These are phyloP conservation scores for Danio tinwini DNA, from an alignment of 2,797 vertebrate genomes.

Conservation along the genomic window DNA sequence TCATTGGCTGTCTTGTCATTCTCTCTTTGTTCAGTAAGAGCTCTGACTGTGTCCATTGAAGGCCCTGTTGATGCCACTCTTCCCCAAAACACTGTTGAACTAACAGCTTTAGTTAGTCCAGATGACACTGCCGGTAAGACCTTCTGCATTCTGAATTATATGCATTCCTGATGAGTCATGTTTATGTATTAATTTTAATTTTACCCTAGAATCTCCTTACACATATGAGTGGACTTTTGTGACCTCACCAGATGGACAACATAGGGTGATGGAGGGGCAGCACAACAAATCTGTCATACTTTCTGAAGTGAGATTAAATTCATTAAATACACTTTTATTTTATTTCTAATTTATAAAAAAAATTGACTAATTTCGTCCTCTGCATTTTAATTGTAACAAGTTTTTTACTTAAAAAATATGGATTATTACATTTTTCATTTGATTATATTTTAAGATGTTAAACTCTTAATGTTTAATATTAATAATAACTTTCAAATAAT, in stretches of 20 bases:
- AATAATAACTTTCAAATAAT: too few species aligned
- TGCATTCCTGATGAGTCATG: not conserved
- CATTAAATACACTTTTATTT: too few species aligned
- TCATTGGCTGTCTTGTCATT: not conserved
- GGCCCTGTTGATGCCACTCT: constrained; percentile 71
- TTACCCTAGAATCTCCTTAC: constrained; percentile 74
- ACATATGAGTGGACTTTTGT: constrained; percentile 80
- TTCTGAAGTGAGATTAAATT: constrained; percentile 42
- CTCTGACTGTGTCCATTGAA: constrained; percentile 75
- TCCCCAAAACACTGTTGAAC: constrained; percentile 72
- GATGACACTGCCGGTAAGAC: constrained; percentile 73
- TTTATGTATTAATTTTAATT: not conserved
- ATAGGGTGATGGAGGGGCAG: constrained; percentile 73
- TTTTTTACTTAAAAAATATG: too few species aligned
- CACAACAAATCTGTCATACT: constrained; percentile 69
- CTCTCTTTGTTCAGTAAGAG: constrained; percentile 62
- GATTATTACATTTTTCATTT: too few species aligned
- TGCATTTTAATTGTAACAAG: too few species aligned
- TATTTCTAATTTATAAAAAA: too few species aligned
- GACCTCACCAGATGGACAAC: constrained; percentile 73
- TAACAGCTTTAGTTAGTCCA: constrained; percentile 71
- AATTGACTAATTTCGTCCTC: too few species aligned
- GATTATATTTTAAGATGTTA: too few species aligned
- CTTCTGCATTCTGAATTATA: not conserved
- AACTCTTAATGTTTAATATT: too few species aligned